Conservation (phyloP, 2,888 invertebrate species). For the Isotomurus palustris region DNA sequence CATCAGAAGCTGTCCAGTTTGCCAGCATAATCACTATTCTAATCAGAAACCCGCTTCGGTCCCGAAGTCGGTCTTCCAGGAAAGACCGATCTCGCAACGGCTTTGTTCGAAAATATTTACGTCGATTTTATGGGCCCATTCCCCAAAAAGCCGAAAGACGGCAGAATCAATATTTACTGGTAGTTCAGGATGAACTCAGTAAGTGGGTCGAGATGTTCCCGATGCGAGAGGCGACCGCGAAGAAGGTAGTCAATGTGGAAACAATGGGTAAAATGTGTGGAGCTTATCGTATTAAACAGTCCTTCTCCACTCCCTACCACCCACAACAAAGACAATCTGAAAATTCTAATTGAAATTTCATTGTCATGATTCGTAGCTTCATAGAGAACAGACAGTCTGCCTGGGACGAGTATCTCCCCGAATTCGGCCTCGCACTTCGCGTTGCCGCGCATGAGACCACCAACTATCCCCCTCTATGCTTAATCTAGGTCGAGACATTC, state of each 20-base stretch:
- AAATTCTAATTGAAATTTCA: slow-evolving; percentile 21
- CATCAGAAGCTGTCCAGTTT: no score
- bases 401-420: slow-evolving; percentile 18
- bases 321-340: slow-evolving; percentile 27
- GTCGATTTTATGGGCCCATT: slow-evolving; percentile 36
- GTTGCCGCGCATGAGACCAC: slow-evolving; percentile 10
- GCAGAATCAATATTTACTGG: slow-evolving; percentile 24
- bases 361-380: slow-evolving; percentile 16
- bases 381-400: slow-evolving; percentile 9
- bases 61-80: slow-evolving; percentile 29
- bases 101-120: slow-evolving; percentile 22
- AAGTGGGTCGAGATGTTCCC: slow-evolving; percentile 37
- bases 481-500: slow-evolving; percentile 15
- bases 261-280: slow-evolving; percentile 18
- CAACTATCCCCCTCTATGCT: slow-evolving; percentile 13
- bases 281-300: slow-evolving; percentile 21
- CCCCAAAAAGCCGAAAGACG: background rate
- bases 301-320: slow-evolving; percentile 18
- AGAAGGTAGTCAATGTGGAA: slow-evolving; percentile 20
- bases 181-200: slow-evolving; percentile 22
- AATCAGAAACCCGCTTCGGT: no score
- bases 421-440: slow-evolving; percentile 12
- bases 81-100: background rate
- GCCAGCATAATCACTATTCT: no score
- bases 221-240: slow-evolving; percentile 21